Base-by-base conservation (phyloP, 2,797 vertebrate species). In the Falco concolor region DNA sequence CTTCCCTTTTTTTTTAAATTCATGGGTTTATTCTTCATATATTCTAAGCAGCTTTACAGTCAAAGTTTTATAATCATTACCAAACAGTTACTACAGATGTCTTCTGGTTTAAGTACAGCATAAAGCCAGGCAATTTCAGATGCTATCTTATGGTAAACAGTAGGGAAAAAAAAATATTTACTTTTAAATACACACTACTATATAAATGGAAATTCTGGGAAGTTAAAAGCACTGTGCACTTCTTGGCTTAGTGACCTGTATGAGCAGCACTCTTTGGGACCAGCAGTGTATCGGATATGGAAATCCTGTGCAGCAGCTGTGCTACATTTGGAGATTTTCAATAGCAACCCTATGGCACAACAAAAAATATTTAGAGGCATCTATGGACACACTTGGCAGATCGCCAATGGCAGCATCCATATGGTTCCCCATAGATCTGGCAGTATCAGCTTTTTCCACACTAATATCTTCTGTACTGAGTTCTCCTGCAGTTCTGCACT, bases 61-160 rank as follows among this genome's bases (percentile, higher is more conserved):
- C 72, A 21, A 78, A 78, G 40, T 93, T 91, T 89, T 52, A 78
- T 40, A 85, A 57, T 84, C 61, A 34, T 86, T 79, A 84, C 45
- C 69, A 11, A 74, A 69, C 56, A 65, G 79, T 54, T 75, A 88
- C 65, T 65, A 88, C 87, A 67, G 79, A 67, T 69, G 45, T 67
- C 69, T 84, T 84, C 64, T 81, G 42, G 30, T 88, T 94, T 94
- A 92, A 95, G 57, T 57, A 89, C 36, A 91, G 67, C 65, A 89
- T 89, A 95, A 95, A 95, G 69, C 36, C 44, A 69, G 50, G 65
- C 50, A 89, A 76, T 94, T 94, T 93, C 74, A 92, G 86, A 84
- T 53, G 36, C 14, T 70, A 60, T 84, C 60, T 86, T 56, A 81
- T 1, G 6, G 69, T 25, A 90, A 95, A 90, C 18, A 40, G 36